Evolutionary conservation across 2,113 vertebrate species (phyloP).

Genomic region (Pteronura brasiliensis): DNA sequence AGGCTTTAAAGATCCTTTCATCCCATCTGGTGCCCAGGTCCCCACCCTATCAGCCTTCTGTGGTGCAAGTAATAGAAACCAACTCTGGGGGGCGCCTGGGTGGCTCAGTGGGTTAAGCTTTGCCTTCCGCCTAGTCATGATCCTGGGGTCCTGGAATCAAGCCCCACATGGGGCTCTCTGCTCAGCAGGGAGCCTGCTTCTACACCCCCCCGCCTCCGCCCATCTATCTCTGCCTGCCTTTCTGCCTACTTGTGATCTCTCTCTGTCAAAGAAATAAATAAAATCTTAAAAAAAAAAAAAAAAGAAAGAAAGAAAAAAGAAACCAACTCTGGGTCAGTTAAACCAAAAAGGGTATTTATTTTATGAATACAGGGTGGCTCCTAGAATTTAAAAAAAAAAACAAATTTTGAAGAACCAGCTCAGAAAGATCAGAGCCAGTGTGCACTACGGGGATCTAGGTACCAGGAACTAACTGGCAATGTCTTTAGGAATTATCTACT

Average conservation of each 20-base stretch:
- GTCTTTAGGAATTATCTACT: background rate
- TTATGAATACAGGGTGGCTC: background rate
- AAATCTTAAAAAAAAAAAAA: no score
- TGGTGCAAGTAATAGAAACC: background rate
- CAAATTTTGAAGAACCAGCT: background rate
- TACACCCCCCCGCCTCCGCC: no score
- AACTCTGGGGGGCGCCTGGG: no score
- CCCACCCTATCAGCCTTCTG: background rate
- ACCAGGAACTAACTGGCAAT: rapidly evolving
- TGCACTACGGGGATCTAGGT: background rate
- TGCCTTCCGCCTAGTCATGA: no score
- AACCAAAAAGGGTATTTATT: background rate
- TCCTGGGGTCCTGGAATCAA: no score
- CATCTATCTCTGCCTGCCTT: no score
- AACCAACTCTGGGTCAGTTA: background rate
- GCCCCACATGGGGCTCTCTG: no score
- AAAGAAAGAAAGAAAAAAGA: background rate
- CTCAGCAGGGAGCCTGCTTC: no score
- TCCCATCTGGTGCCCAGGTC: background rate
- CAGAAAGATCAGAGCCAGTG: background rate
- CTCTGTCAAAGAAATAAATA: no score
- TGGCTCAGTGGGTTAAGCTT: no score
- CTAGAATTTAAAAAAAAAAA: background rate
- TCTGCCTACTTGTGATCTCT: no score
- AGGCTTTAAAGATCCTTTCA: background rate